These are phyloP conservation scores for Pseudopleuronectes americanus DNA, from an alignment of 2,797 vertebrate genomes.

Conservation along the genomic window DNA sequence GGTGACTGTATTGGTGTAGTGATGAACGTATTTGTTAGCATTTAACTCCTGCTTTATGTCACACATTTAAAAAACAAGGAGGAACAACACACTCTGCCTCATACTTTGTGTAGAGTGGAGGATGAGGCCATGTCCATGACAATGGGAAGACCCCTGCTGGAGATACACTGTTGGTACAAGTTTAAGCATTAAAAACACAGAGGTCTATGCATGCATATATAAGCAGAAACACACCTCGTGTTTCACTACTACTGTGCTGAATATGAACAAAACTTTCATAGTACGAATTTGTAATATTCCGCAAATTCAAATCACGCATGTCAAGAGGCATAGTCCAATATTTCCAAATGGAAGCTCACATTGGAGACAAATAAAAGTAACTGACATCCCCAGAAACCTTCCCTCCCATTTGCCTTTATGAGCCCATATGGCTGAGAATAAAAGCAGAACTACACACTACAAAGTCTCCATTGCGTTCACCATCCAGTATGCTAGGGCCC, in stretches of 20 bases:
- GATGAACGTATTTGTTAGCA: not conserved
- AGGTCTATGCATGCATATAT: not conserved
- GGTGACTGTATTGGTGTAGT: not conserved
- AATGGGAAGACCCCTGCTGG: constrained; percentile 84
- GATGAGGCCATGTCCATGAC: constrained; percentile 60
- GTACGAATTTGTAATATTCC: not conserved
- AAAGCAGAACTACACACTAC: constrained; percentile 62
- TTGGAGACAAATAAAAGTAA: constrained; percentile 56
- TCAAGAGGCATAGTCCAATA: not conserved
- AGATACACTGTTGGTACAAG: constrained; percentile 65
- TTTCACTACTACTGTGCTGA: not conserved
- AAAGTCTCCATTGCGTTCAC: constrained; percentile 60
- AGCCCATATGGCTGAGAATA: constrained; percentile 75
- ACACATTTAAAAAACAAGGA: constrained; percentile 30
- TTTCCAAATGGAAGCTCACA: constrained; percentile 32
- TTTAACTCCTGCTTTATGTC: constrained; percentile 31
- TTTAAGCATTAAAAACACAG: constrained; percentile 4
- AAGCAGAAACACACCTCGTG: not conserved
- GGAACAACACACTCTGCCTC: constrained; percentile 12
- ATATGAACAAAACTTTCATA: not conserved
- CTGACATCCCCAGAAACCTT: constrained; percentile 59
- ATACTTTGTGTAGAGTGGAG: constrained; percentile 16
- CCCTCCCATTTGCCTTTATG: constrained; percentile 65
- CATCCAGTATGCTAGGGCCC: constrained; percentile 41
- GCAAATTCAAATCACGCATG: not conserved